Evolutionary conservation across 2,888 invertebrate genomes (phyloP).

Genomic region (Pemphredon lugubris): DNA sequence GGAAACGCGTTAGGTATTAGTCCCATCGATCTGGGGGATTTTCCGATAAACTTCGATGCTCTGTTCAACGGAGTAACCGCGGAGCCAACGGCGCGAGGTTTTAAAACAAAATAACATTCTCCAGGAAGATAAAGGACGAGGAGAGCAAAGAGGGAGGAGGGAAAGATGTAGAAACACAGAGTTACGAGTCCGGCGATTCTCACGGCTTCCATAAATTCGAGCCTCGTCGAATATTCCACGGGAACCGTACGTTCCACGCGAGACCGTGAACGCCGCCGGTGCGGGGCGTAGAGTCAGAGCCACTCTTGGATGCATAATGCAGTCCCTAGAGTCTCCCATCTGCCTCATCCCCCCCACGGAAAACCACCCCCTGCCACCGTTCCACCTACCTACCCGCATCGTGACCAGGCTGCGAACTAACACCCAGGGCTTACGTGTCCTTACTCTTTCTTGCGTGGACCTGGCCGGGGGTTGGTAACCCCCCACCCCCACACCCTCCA

Average conservation of each 20-base stretch:
- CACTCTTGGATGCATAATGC: conserved; percentile 77
- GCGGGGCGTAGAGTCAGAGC: conserved; percentile 48
- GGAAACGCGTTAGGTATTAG: no score
- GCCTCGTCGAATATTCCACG: conserved; percentile 60
- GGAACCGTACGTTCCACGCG: conserved; percentile 36
- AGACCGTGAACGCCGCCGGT: conserved; percentile 42
- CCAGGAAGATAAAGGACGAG: background rate
- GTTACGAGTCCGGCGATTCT: conserved; percentile 1
- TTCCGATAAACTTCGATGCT: no score
- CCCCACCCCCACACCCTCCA: conserved; percentile 2
- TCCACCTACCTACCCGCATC: conserved; percentile 52
- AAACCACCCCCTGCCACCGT: conserved; percentile 20
- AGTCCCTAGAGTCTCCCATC: conserved; percentile 69
- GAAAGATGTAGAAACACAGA: background rate
- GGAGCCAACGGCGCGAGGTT: no score
- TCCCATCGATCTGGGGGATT: no score
- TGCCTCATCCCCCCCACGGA: conserved; percentile 42
- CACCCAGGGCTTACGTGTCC: conserved; percentile 45
- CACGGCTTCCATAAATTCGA: conserved; percentile 39
- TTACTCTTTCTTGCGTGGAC: conserved; percentile 43
- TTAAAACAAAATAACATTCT: no score
- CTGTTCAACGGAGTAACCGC: no score
- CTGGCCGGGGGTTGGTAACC: no score
- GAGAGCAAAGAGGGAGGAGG: no score
- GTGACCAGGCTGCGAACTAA: conserved; percentile 73